Evolutionary conservation across 1,140 invertebrate species (phyloP).

Genomic region (Melanaphis sacchari): DNA sequence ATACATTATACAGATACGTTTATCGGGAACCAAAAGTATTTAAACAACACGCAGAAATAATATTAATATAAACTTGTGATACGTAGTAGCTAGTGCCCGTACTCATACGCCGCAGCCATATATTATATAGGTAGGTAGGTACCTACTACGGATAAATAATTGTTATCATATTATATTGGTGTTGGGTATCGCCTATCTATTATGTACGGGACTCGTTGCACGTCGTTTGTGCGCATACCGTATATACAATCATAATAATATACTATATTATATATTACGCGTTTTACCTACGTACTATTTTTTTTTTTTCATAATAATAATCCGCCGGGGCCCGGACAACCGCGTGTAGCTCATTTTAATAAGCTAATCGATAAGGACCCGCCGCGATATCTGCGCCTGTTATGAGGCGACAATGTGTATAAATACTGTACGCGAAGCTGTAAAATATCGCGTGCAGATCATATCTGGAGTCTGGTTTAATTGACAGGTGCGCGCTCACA

Average conservation of each 20-base stretch:
- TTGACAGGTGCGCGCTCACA: slow-evolving; percentile 46
- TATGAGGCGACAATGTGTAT: slow-evolving; percentile 14
- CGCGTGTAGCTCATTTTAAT: slow-evolving; percentile 35
- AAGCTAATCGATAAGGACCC: slow-evolving; percentile 29
- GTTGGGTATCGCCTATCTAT: no score
- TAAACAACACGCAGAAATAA: no score
- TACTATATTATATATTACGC: not conserved
- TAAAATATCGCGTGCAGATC: slow-evolving; percentile 51
- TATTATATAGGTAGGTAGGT: no score
- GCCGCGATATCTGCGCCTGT: not conserved
- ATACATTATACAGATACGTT: no score
- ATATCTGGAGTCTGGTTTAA: slow-evolving; percentile 42
- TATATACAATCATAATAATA: not conserved
- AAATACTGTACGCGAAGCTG: slow-evolving; percentile 11
- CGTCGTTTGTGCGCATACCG: not conserved
- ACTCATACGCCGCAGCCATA: no score
- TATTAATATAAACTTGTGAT: no score
- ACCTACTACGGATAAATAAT: no score
- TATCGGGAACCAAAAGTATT: no score
- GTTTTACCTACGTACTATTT: no score
- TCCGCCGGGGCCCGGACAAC: not conserved
- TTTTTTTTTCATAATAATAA: no score
- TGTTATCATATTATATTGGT: no score
- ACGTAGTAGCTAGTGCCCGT: no score
- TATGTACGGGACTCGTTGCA: not conserved